Evolutionary conservation across 2,888 invertebrate genomes (phyloP).

Genomic region (Hypomecis punctinalis): DNA sequence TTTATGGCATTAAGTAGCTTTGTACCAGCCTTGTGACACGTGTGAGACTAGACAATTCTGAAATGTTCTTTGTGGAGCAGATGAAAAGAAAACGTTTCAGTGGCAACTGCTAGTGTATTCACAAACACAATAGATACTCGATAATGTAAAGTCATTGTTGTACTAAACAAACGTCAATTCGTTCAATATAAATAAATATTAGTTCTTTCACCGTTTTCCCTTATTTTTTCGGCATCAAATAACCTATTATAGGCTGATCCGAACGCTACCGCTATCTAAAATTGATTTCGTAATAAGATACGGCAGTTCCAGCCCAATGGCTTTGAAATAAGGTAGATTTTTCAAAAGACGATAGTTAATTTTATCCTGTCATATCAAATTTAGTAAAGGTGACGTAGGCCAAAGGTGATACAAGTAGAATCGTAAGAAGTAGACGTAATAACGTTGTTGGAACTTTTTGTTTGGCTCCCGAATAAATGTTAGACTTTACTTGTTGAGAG

Average conservation of each 20-base stretch:
- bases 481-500: too few species aligned
- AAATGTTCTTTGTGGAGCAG: too few species aligned
- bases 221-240: conserved; percentile 32
- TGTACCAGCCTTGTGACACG: too few species aligned
- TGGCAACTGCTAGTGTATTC: too few species aligned
- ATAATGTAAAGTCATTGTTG: too few species aligned
- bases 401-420: conserved; percentile 16
- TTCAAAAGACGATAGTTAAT: conserved; percentile 17
- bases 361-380: conserved; percentile 36
- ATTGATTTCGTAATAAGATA: conserved; percentile 31
- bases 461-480: neutral
- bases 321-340: conserved; percentile 28
- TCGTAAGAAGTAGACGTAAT: neutral
- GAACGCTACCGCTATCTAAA: conserved; percentile 25
- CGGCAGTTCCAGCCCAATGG: conserved; percentile 25
- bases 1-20: too few species aligned
- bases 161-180: conserved; percentile 2
- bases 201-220: conserved; percentile 11
- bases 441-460: conserved; percentile 2
- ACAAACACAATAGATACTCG: too few species aligned
- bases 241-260: conserved; percentile 38
- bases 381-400: conserved; percentile 24
- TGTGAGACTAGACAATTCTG: too few species aligned
- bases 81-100: too few species aligned
- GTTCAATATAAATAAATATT: conserved; percentile 16